Base-by-base conservation (phyloP, 2,797 vertebrate genomes). In the Kryptopterus vitreolus region DNA sequence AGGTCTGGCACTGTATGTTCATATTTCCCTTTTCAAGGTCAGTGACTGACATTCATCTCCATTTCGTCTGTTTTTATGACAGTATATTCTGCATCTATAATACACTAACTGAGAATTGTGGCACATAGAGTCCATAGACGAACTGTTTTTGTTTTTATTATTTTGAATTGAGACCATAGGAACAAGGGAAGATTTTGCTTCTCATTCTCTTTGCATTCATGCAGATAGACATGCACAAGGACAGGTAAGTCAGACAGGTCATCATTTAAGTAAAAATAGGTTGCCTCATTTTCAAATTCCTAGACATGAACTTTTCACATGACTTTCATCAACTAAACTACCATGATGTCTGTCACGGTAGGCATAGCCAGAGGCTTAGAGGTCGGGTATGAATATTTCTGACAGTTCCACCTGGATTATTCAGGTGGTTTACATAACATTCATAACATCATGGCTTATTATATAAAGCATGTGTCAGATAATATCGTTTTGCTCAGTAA, bases 91-190 rank as follows among this genome's bases (percentile, higher is more conserved):
- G 26, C 31, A 48, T 48, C 35, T 46, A 26, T 29, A 69, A 46
- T 43, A 43, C 13, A 46, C 33, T 75, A 38, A 59, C 35, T 24
- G 31, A 55, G 33, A 26, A 26, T 18, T 58, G 9, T 43, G 43
- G n/a, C n/a, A n/a, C n/a, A n/a, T 9, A 4, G 4, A n/a, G 31
- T 8, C 10, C 6, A 53, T 15, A 55, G 22, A 35, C 33, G 15
- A 35, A 35, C 15, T 63, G 59, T 52, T 29, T 77, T 43, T 43
- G 7, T 43, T 3, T 38, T 6, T 10, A 7, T 43, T 43, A 43
- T 10, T 43, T 77, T 66, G n/a, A 24, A 59, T 24, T 20, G 89
- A 12, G 43, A 26, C 7, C 15, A 16, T 4, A 74, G 18, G 55
- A 61, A 62, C 24, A 31, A 59, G 24, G 5, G 24, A 20, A 6